Base-by-base conservation (phyloP, 2,888 invertebrate genomes). In the Timandra comae region DNA sequence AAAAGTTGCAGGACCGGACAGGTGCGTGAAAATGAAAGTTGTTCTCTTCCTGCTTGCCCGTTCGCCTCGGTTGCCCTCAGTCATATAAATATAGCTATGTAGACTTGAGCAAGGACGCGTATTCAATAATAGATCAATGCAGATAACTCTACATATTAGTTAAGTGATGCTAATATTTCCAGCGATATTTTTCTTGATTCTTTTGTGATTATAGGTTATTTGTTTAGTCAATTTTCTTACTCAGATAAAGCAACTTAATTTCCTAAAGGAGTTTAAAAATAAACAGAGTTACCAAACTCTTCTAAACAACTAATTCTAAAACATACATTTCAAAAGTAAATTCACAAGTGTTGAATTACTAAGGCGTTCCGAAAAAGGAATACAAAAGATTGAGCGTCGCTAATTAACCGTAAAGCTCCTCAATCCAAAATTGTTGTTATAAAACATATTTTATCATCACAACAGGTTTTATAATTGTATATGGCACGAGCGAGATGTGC, bases 21-120 rank as follows among this genome's bases (percentile, higher is more conserved):
- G 85, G 85, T 85, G 85, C 65, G 65, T 71, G 79, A 84, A 85
- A 82, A 80, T 67, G 85, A 85, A 85, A 85, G 85, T 84, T 81
- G 85, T 82, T 81, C 74, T 71, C 82, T 85, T 85, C 85, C 85
- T 85, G 84, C 54, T 80, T 66, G 69, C 70, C 63, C 61, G 80
- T 63, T 77, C 52, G 71, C 82, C 79, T 80, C 79, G 76, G 56
- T 52, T 56, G 43, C 43, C 60, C 55, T 61, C 56, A 56, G 54
- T 56, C 60, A 61, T 60, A 51, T 56, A 35, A 56, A 56, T 52
- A 52, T 52, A 55, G 54, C 54, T 56, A 16, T 16, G 56, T 59
- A 58, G 56, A 51, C 54, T 59, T 56, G 53, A 49, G 44, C 54
- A 64, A 64, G 58, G 61, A 55, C 56, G 48, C 35, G 44, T 46